A percentile compares a stretch with the other conserved stretches of the same genome.
These are phyloP conservation scores for Trachelipus rathkii DNA, from an alignment of 1,140 invertebrate species.

Conservation along the genomic window DNA sequence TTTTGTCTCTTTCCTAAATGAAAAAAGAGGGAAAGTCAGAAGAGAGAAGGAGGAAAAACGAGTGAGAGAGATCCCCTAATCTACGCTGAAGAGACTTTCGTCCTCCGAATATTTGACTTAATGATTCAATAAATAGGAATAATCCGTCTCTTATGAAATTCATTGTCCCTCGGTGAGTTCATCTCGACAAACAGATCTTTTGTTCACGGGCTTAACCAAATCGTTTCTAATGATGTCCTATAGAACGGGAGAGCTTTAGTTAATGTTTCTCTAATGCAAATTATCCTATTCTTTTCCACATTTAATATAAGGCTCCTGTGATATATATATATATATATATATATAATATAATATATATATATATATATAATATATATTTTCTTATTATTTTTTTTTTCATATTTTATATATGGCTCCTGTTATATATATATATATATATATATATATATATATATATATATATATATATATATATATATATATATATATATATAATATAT, in stretches of 20 bases:
- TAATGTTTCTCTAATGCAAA: conserved; percentile 3
- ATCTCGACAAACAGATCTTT: conserved; percentile 9
- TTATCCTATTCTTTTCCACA: background rate
- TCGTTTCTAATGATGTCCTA: background rate
- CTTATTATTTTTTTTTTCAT: no score
- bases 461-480: no score
- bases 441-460: no score
- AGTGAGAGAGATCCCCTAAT: background rate
- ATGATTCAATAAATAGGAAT: conserved; percentile 8
- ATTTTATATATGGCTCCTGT: no score
- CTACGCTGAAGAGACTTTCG: background rate
- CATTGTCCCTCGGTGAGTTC: conserved; percentile 1
- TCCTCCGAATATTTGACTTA: background rate
- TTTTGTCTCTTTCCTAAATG: no score
- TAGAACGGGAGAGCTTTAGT: background rate
- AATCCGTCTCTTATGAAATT: background rate
- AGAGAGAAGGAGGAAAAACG: background rate
- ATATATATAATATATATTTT: no score
- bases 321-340: no score
- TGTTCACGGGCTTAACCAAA: background rate
- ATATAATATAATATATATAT: no score
- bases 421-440: no score
- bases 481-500: no score
- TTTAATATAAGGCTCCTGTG: no score
- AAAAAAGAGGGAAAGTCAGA: no score